Evolutionary conservation across 1,140 invertebrate genomes (phyloP), one percentile per base, ranked within the genome.

Genomic region (Pogonomyrmex californicus): DNA sequence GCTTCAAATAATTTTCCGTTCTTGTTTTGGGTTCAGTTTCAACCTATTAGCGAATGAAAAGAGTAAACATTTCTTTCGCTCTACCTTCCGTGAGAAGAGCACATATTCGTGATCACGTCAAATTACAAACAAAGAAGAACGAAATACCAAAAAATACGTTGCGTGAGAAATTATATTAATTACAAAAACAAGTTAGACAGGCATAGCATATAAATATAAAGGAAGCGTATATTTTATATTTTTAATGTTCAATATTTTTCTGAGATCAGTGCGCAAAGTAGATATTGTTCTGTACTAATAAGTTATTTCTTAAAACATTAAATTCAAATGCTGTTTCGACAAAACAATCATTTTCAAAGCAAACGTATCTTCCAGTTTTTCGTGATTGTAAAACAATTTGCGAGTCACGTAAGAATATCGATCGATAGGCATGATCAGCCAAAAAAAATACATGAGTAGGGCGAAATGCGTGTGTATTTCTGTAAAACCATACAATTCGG

Each of bases 381-480:
- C 68, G 54, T 47, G 41, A 73, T 60, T 33, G 44, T 33, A 33
- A 58, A 36, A 71, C 17, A 1, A 83, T 38, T 73, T 60, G 23
- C 2, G 88, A 78, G 62, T 89, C 85, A 77, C 85, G 85, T 68
- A 41, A 76, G 54, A 47, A 58, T 51, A 54, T 10, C 49, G 81
- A 78, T 82, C 58, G 66, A 38, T 44, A 51, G 23, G 73, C 9
- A 49, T 14, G 2, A 56, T 78, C 5, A 33, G 6, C 3, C 49
- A 14, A 71, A 23, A 23, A 68, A 76, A 68, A 47, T 49, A 12
- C 83, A 51, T 2, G 66, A 60, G 30, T 23, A 51, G 56, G 51
- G 51, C 17, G 23, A 78, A 78, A 77, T 6, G 51, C 33, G 7
- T 58, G 63, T 30, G 41, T 73, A 33, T 14, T 47, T 75, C 36